Percentiles rank a stretch among this genome's conserved stretches.
phyloP scores from a whole-genome alignment of 35 echinoderm and acorn worm genomes.

The Amphiura filiformis region DNA sequence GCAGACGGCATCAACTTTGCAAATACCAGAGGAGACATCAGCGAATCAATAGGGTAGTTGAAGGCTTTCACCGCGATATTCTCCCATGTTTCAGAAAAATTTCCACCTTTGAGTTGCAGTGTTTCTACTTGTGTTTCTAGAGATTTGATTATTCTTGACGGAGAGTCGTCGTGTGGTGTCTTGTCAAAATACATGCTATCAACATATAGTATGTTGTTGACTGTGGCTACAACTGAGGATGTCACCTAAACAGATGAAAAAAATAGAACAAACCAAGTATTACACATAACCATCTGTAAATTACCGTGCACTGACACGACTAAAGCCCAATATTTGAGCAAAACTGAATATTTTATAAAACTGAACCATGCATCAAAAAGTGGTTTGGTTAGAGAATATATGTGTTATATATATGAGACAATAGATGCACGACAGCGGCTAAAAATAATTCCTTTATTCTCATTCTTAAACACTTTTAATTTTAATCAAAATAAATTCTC shows the following conservation, averaged over 20 bases:
- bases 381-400: background rate
- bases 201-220: background rate
- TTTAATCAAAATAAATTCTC: too few species aligned
- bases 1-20: background rate
- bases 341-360: too few species aligned
- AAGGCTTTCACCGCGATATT: background rate
- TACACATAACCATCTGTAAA: background rate
- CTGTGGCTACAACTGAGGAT: background rate
- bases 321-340: background rate
- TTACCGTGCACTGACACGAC: background rate
- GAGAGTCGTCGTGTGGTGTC: background rate
- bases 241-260: background rate
- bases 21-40: background rate
- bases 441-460: too few species aligned
- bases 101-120: background rate
- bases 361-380: background rate
- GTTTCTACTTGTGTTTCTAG: background rate
- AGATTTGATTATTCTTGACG: background rate
- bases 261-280: background rate
- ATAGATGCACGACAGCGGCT: too few species aligned
- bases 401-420: too few species aligned
- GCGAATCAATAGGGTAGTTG: background rate
- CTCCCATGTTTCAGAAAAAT: background rate
- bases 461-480: too few species aligned
- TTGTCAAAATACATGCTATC: background rate